phyloP scores from a whole-genome alignment of 2,888 invertebrate genomes.

The Pomacea canaliculata region DNA sequence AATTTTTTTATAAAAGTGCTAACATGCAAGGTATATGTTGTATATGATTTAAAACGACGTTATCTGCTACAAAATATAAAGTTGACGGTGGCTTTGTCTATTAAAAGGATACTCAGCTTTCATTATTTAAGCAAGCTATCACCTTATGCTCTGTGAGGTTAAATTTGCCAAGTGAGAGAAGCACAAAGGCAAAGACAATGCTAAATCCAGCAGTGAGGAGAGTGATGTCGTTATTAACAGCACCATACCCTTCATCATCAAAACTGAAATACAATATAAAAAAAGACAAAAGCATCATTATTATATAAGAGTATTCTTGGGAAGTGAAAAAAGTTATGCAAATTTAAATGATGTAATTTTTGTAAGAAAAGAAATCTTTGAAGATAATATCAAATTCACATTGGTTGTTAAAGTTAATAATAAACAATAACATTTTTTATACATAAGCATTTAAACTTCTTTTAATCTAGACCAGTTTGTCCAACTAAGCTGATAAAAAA shows the following conservation, averaged over 20 bases:
- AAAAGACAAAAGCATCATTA: background rate
- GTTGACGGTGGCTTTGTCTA: background rate
- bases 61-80: no score
- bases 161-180: constrained; percentile 80
- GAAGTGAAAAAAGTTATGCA: background rate
- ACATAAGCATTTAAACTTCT: no score
- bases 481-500: no score
- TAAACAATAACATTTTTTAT: no score
- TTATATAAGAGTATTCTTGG: background rate
- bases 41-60: no score
- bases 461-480: no score
- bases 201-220: constrained; percentile 79
- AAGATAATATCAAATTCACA: background rate
- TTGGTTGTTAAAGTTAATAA: no score
- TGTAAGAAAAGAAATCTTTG: background rate
- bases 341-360: constrained; percentile 3
- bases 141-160: constrained; percentile 75
- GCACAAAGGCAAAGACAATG: constrained; percentile 83
- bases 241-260: constrained; percentile 63
- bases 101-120: background rate
- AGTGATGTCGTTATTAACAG: constrained; percentile 75
- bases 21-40: no score
- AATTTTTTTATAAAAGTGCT: no score
- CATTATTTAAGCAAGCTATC: background rate
- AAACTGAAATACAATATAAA: constrained; percentile 45